Percentiles rank a stretch among this genome's conserved stretches.
These are phyloP conservation scores for Numida meleagris DNA, from an alignment of 2,113 vertebrate genomes.

Conservation along the genomic window DNA sequence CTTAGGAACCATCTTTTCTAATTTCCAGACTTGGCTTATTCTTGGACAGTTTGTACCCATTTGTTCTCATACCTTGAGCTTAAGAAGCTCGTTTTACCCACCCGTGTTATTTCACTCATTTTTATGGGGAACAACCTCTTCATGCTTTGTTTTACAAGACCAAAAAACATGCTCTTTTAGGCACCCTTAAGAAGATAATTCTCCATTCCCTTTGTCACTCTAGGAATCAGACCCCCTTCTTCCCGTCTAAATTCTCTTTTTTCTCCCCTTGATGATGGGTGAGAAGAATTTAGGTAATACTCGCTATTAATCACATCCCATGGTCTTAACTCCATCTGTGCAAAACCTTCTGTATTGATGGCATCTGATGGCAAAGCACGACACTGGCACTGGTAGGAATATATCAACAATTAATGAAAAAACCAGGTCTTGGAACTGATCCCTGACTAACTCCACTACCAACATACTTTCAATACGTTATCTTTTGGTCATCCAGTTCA, in stretches of 20 bases:
- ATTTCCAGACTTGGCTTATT: conserved; percentile 57
- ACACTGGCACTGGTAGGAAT: not conserved
- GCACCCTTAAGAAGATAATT: not conserved
- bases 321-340: not conserved
- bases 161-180: not conserved
- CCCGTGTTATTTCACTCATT: not conserved
- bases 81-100: not conserved
- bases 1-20: conserved; percentile 63
- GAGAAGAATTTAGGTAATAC: not conserved
- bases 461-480: not conserved
- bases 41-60: conserved; percentile 33
- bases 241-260: not conserved
- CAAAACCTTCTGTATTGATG: not conserved
- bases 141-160: not conserved
- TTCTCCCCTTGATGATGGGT: not conserved
- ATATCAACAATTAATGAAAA: not conserved
- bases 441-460: not conserved
- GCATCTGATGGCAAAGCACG: not conserved
- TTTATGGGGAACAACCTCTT: not conserved
- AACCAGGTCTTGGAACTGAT: not conserved
- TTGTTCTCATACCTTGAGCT: conserved; percentile 18
- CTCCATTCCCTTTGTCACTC: not conserved
- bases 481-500: not conserved
- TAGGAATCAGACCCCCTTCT: not conserved
- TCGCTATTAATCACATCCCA: not conserved